Conservation (phyloP, 2,888 invertebrate species). For the Hermaeophaga mercurialis region DNA sequence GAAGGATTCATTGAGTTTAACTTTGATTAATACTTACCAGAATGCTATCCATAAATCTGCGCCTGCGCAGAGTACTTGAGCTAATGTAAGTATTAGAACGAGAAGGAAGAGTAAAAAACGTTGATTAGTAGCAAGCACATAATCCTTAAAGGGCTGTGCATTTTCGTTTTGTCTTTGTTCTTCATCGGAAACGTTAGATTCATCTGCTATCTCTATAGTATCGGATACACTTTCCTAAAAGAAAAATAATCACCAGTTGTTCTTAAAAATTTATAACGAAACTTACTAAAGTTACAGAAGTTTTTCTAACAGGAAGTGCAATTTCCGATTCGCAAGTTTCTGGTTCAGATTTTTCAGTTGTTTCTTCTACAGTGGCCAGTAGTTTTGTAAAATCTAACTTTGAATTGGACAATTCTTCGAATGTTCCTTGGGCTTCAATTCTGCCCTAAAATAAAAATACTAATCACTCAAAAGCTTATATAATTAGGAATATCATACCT, state of each 20-base stretch:
- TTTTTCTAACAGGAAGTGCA: neutral
- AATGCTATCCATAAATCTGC: conserved; percentile 51
- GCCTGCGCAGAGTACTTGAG: conserved; percentile 46
- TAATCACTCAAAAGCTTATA: neutral
- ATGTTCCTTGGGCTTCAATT: conserved; percentile 29
- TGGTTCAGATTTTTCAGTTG: neutral
- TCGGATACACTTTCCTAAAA: neutral
- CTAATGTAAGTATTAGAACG: conserved; percentile 40
- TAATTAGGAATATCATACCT: conserved; percentile 58
- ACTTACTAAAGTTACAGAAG: neutral
- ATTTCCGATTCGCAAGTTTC: neutral
- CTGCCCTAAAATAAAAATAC: conserved; percentile 50
- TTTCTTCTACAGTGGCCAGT: conserved; percentile 4
- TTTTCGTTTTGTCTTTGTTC: conserved; percentile 34
- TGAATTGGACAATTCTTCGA: conserved; percentile 12
- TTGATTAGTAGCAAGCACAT: conserved; percentile 45
- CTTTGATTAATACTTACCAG: conserved; percentile 43
- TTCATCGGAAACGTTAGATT: too few relatives aligned
- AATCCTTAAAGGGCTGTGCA: conserved; percentile 43
- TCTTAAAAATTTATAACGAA: too few relatives aligned
- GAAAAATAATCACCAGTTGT: neutral
- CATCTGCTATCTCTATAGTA: neutral
- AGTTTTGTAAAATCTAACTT: conserved; percentile 19
- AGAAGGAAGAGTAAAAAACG: conserved; percentile 36
- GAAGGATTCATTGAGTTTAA: neutral